Conservation (phyloP, 2,888 invertebrate genomes). For the Ptychoptera albimana region DNA sequence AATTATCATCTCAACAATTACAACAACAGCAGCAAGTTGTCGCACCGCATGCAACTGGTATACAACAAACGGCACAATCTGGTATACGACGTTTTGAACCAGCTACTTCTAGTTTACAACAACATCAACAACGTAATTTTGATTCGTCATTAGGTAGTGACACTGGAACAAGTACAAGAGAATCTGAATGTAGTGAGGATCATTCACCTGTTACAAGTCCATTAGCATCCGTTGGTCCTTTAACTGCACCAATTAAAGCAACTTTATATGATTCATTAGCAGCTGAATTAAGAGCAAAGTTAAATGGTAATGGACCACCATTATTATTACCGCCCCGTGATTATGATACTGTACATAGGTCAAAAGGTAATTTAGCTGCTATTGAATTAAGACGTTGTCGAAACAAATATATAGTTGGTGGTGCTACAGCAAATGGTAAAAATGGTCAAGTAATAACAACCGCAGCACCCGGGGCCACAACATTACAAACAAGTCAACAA, state of each 20-base stretch:
- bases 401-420: constrained; percentile 27
- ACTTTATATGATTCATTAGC: constrained; percentile 82
- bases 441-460: constrained; percentile 32
- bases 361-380: constrained; percentile 55
- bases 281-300: constrained; percentile 71
- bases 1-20: constrained; percentile 2
- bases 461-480: constrained; percentile 33
- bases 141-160: constrained; percentile 64
- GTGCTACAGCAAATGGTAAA: constrained; percentile 22
- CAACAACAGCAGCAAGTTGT: background rate
- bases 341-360: constrained; percentile 76
- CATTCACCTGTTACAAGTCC: constrained; percentile 28
- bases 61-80: background rate
- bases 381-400: constrained; percentile 42
- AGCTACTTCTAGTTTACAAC: constrained; percentile 6
- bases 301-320: constrained; percentile 48
- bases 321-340: constrained; percentile 83
- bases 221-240: constrained; percentile 20
- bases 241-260: constrained; percentile 38
- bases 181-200: constrained; percentile 55
- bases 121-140: constrained; percentile 24
- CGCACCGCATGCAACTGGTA: too few species aligned
- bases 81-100: background rate
- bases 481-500: constrained; percentile 16
- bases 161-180: constrained; percentile 49